A percentile compares a stretch with the other conserved stretches of the same genome.
phyloP scores from a whole-genome alignment of 2,113 vertebrate species.

The Colaptes auratus region DNA sequence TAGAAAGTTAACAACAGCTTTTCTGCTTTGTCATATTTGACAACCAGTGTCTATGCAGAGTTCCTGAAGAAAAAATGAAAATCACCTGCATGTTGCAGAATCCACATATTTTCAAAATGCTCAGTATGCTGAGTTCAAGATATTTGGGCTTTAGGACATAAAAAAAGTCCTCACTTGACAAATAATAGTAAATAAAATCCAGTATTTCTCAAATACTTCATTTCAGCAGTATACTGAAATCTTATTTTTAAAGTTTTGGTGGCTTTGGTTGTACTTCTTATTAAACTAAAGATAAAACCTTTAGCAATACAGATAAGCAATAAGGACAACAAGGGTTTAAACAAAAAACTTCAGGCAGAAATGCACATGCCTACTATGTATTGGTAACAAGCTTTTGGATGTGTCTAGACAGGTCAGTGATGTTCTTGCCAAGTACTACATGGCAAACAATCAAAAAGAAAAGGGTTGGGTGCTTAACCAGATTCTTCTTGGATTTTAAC shows the following conservation, averaged over 20 bases:
- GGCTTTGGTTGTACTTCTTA: not conserved
- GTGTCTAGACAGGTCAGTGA: constrained; percentile 36
- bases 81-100: not conserved
- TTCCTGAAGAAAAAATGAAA: not conserved
- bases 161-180: not conserved
- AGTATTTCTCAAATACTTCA: not conserved
- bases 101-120: not conserved
- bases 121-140: not conserved
- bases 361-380: not conserved
- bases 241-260: not conserved
- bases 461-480: not conserved
- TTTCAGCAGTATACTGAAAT: not conserved
- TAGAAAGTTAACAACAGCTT: not conserved
- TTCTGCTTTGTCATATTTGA: not conserved
- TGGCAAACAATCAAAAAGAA: constrained; percentile 29
- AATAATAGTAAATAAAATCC: not conserved
- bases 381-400: not conserved
- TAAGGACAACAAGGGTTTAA: not conserved
- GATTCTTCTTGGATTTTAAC: constrained; percentile 33
- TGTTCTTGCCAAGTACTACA: not conserved
- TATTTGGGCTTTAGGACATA: not conserved
- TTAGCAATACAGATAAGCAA: not conserved
- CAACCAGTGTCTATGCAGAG: not conserved
- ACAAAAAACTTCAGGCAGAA: not conserved
- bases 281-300: not conserved